Evolutionary conservation across 2,888 invertebrate genomes (phyloP).

Genomic region (Zaprionus bogoriensis): DNA sequence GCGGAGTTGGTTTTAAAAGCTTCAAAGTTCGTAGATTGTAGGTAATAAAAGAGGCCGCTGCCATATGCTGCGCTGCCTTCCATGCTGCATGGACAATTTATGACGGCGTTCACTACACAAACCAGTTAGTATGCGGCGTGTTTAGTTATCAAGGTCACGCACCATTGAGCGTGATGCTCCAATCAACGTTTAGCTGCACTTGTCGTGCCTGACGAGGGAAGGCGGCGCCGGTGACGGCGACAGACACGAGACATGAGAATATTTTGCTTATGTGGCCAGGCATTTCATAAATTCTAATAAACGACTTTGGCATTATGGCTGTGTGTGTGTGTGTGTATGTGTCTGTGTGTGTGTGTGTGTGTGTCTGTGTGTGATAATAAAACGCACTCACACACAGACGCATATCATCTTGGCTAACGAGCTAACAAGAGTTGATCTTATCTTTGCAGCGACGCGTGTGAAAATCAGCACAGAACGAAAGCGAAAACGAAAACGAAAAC

Average conservation of each 20-base stretch:
- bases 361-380: constrained; percentile 6
- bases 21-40: constrained; percentile 25
- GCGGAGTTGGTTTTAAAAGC: constrained; percentile 16
- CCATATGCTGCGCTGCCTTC: neutral
- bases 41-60: neutral
- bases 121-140: constrained; percentile 1
- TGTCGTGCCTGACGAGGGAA: constrained; percentile 33
- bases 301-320: constrained; percentile 2
- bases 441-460: constrained; percentile 13
- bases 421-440: constrained; percentile 13
- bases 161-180: constrained; percentile 61
- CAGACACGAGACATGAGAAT: constrained; percentile 22
- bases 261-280: constrained; percentile 39
- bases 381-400: neutral
- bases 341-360: neutral
- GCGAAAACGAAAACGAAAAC: neutral
- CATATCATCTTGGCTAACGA: constrained; percentile 22
- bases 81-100: constrained; percentile 23
- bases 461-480: neutral
- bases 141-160: constrained; percentile 62
- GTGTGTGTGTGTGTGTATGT: neutral
- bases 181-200: constrained; percentile 58
- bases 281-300: constrained; percentile 54
- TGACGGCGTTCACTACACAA: neutral
- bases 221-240: too few relatives aligned